Conservation (phyloP, 1,140 invertebrate genomes). For the Zaprionus tsacasi region DNA sequence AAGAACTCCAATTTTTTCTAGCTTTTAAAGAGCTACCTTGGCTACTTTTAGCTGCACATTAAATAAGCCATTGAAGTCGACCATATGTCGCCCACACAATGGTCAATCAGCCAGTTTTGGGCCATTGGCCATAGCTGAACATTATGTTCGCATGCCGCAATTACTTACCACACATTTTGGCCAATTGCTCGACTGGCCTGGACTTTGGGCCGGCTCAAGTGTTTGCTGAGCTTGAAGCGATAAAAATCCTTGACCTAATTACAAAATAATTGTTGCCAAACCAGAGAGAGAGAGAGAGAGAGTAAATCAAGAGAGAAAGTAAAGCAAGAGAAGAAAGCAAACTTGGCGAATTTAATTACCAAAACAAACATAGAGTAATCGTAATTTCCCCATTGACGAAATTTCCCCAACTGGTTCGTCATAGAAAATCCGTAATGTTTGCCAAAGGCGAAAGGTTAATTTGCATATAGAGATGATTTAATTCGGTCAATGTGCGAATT, state of each 20-base stretch:
- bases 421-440: background rate
- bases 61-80: slow-evolving; percentile 24
- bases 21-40: background rate
- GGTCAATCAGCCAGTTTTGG: slow-evolving; percentile 31
- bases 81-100: slow-evolving; percentile 10
- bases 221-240: slow-evolving; percentile 39
- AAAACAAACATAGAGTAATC: slow-evolving; percentile 73
- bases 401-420: slow-evolving; percentile 16
- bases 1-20: background rate
- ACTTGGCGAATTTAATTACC: slow-evolving; percentile 74
- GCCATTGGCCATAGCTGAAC: slow-evolving; percentile 35
- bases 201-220: slow-evolving; percentile 9
- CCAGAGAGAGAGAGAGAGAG: slow-evolving; percentile 17
- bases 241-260: slow-evolving; percentile 81
- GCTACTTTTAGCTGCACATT: background rate
- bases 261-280: slow-evolving; percentile 79
- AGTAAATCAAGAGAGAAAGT: background rate
- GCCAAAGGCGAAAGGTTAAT: slow-evolving; percentile 45
- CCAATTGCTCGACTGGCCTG: slow-evolving; percentile 39
- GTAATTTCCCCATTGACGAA: slow-evolving; percentile 27
- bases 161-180: slow-evolving; percentile 60
- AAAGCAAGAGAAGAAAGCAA: slow-evolving; percentile 13
- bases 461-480: slow-evolving; percentile 16
- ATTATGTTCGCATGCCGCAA: slow-evolving; percentile 69
- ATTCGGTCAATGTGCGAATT: slow-evolving; percentile 5